These are phyloP conservation scores for Palythoa grandiflora DNA, from an alignment of 92 coral and sea anemone species.

Conservation along the genomic window DNA sequence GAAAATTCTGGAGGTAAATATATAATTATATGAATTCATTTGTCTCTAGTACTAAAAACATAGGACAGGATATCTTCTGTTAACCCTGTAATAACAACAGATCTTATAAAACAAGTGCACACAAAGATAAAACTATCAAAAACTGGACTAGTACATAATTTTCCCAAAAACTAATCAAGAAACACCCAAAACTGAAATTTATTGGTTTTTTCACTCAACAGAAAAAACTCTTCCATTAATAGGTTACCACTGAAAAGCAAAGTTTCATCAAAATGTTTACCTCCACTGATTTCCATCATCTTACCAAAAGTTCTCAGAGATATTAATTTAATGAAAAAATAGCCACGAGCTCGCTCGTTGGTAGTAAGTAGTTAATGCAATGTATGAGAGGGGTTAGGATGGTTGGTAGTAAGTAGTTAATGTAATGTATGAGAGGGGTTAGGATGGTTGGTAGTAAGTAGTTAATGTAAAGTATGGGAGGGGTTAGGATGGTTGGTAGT, in stretches of 20 bases:
- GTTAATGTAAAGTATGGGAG: too few species aligned
- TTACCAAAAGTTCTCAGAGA: constrained; percentile 20
- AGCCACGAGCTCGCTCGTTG: too few species aligned
- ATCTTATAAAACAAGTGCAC: background rate
- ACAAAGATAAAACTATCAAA: background rate
- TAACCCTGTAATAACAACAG: background rate
- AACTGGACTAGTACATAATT: background rate
- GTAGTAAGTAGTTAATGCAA: too few species aligned
- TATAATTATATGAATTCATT: too few species aligned
- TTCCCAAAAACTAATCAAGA: background rate
- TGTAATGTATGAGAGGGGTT: too few species aligned
- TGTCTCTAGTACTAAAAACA: background rate
- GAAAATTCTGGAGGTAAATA: background rate
- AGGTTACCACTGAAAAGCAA: background rate
- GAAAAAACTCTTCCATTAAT: constrained; percentile 19
- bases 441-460: too few species aligned
- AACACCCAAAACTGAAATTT: background rate
- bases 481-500: too few species aligned
- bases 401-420: too few species aligned
- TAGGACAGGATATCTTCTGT: background rate
- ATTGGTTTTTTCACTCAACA: background rate
- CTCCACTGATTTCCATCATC: constrained; percentile 15
- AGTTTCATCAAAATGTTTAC: background rate
- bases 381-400: too few species aligned
- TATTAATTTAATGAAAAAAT: too few species aligned